Conservation (phyloP, 2,888 invertebrate genomes). For the Danaus chrysippus region DNA sequence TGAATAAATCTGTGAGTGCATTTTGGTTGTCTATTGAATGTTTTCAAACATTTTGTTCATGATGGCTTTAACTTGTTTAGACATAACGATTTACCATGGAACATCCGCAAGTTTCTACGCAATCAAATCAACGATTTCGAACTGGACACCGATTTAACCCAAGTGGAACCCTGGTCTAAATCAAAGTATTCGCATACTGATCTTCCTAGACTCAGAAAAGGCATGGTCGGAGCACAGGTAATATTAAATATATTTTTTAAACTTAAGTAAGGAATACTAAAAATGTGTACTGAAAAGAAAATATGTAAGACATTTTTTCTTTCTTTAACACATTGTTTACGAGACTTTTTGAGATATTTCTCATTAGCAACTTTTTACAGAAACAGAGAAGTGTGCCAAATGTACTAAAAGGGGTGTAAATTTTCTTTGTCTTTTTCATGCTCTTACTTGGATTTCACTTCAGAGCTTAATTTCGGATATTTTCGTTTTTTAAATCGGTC, state of each 20-base stretch:
- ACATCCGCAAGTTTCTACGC: constrained; percentile 84
- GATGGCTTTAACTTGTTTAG: constrained; percentile 46
- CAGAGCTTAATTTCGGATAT: too few relatives aligned
- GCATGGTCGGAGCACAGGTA: constrained; percentile 86
- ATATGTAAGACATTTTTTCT: too few relatives aligned
- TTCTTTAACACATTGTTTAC: too few relatives aligned
- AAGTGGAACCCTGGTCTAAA: constrained; percentile 81
- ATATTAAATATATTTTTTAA: constrained; percentile 28
- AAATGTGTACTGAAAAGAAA: too few relatives aligned
- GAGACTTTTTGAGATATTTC: too few relatives aligned
- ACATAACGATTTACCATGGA: constrained; percentile 86
- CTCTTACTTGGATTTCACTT: too few relatives aligned
- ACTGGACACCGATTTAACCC: constrained; percentile 78
- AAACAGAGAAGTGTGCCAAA: too few relatives aligned
- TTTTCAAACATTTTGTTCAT: background rate
- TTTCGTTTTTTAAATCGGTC: too few relatives aligned
- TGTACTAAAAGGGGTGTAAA: too few relatives aligned
- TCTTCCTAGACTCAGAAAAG: constrained; percentile 79
- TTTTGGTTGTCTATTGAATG: background rate
- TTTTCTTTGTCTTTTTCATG: too few relatives aligned
- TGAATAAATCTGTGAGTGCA: background rate
- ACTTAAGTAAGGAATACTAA: too few relatives aligned
- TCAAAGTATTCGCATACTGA: constrained; percentile 85
- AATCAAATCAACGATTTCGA: constrained; percentile 83
- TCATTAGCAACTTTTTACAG: too few relatives aligned